Conservation (phyloP, 2,113 vertebrate species). For the Eubucco bourcierii region DNA sequence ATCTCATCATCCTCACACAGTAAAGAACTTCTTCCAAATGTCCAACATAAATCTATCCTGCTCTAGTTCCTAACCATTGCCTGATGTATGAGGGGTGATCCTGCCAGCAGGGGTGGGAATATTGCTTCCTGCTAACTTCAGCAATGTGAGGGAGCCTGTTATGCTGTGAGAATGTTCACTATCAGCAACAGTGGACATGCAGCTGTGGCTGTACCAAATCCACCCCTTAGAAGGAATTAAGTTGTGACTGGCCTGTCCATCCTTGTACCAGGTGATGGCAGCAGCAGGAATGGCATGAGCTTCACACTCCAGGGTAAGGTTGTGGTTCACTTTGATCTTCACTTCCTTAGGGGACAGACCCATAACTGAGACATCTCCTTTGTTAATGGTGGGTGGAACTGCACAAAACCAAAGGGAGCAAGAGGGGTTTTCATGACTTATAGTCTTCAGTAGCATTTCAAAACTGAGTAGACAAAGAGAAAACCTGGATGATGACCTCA, state of each 20-base stretch:
- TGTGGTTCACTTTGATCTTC: slow-evolving; percentile 93
- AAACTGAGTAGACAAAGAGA: not conserved
- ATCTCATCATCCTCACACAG: too few relatives aligned
- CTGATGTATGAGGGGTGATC: too few relatives aligned
- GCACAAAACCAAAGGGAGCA: slow-evolving; percentile 8
- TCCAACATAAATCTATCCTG: too few relatives aligned
- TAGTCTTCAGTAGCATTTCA: not conserved
- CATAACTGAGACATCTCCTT: slow-evolving; percentile 80
- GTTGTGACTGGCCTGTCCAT: slow-evolving; percentile 87
- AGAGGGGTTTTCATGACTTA: not conserved
- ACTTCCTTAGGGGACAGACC: slow-evolving; percentile 88
- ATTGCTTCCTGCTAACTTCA: not conserved
- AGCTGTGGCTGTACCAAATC: not conserved
- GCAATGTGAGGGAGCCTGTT: not conserved
- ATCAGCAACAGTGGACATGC: accelerated
- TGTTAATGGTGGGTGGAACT: slow-evolving; percentile 94
- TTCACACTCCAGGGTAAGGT: slow-evolving; percentile 88
- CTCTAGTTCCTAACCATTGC: too few relatives aligned
- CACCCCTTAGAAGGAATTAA: not conserved
- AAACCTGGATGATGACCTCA: not conserved
- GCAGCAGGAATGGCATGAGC: slow-evolving; percentile 87
- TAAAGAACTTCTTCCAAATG: too few relatives aligned
- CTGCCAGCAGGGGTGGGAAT: not conserved
- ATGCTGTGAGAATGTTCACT: accelerated
- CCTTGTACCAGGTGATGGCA: slow-evolving; percentile 92